phyloP scores from a whole-genome alignment of 2,797 vertebrate genomes.

The Mergus octosetaceus region DNA sequence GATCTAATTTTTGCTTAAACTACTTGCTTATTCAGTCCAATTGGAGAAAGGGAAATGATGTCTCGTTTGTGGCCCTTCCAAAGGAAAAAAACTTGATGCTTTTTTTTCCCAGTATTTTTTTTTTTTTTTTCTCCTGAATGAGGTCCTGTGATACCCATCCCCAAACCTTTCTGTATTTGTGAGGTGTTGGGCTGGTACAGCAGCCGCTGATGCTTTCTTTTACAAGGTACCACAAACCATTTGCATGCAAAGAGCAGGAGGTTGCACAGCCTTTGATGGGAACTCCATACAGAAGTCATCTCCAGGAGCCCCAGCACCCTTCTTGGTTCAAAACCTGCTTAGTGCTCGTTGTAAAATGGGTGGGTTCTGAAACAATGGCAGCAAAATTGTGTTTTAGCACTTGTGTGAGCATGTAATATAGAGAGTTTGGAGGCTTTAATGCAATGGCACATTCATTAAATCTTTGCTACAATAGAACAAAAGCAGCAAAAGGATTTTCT shows the following conservation, averaged over 20 bases:
- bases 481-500: not conserved
- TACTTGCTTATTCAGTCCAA: not conserved
- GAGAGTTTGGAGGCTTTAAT: not conserved
- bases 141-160: not conserved
- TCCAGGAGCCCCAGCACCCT: not conserved
- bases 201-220: not conserved
- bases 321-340: not conserved
- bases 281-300: not conserved
- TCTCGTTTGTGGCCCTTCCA: not conserved
- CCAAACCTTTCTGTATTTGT: not conserved
- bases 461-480: not conserved
- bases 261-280: not conserved
- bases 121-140: not conserved
- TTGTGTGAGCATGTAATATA: not conserved
- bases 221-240: fast-evolving
- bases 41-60: not conserved
- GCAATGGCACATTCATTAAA: not conserved
- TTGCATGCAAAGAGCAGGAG: not conserved
- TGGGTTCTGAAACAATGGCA: not conserved
- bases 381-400: not conserved
- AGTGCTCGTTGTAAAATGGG: not conserved
- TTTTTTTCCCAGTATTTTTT: fast-evolving
- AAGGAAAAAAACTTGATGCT: not conserved
- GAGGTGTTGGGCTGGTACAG: not conserved
- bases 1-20: constrained; percentile 6